These are phyloP conservation scores for Prorops nasuta DNA, from an alignment of 1,140 invertebrate genomes.

Conservation along the genomic window DNA sequence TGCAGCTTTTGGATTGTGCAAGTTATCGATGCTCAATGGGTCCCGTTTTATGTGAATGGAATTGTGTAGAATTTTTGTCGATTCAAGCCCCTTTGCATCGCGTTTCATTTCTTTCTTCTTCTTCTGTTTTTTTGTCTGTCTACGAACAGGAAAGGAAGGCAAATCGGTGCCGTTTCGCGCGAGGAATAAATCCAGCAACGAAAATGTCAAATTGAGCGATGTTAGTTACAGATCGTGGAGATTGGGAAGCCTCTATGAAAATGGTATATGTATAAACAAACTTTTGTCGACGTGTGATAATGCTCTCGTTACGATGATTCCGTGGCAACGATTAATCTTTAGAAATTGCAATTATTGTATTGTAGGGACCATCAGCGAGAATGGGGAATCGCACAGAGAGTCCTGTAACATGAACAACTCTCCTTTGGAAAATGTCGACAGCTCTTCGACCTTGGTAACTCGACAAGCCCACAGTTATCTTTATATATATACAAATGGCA, in stretches of 20 bases:
- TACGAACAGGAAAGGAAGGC: slow-evolving; percentile 31
- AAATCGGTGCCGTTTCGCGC: slow-evolving; percentile 23
- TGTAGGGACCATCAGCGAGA: slow-evolving; percentile 39
- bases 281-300: not conserved
- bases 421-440: slow-evolving; percentile 33
- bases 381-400: slow-evolving; percentile 26
- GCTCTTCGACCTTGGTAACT: slow-evolving; percentile 44
- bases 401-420: slow-evolving; percentile 34
- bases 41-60: too few relatives aligned
- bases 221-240: slow-evolving; percentile 54
- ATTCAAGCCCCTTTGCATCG: too few relatives aligned
- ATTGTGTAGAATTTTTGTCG: slow-evolving; percentile 13
- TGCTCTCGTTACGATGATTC: not conserved
- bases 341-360: not conserved
- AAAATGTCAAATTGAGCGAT: slow-evolving; percentile 45
- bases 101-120: too few relatives aligned
- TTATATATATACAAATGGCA: not conserved
- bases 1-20: too few relatives aligned
- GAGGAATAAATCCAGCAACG: too few relatives aligned
- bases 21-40: too few relatives aligned
- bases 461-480: not conserved
- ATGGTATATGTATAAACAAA: slow-evolving; percentile 23
- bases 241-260: slow-evolving; percentile 50
- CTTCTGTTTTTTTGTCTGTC: too few relatives aligned
- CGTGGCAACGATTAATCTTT: not conserved